Conservation (phyloP, 2,113 vertebrate species). For the Tricholaema leucomelas region DNA sequence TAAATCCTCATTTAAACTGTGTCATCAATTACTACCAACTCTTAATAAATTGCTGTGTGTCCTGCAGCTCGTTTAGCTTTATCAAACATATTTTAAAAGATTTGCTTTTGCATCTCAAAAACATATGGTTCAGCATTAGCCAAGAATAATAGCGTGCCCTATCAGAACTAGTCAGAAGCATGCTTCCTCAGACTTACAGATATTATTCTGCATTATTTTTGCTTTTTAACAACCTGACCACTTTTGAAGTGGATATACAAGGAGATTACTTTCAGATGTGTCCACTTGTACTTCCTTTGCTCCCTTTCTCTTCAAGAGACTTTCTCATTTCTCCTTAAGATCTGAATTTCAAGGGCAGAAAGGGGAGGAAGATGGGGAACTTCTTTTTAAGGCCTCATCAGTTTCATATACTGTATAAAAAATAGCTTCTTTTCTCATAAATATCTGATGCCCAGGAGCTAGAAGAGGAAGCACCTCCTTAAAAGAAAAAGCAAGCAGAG, state of each 20-base stretch:
- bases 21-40: neutral
- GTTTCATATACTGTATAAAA: neutral
- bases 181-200: neutral
- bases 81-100: neutral
- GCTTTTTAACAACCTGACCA: neutral
- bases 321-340: neutral
- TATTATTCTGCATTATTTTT: neutral
- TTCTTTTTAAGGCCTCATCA: neutral
- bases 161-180: neutral
- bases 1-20: neutral
- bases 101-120: neutral
- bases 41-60: neutral
- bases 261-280: neutral
- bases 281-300: neutral
- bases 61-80: neutral
- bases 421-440: neutral
- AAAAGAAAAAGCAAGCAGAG: neutral
- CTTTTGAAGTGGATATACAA: neutral
- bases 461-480: neutral
- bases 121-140: neutral
- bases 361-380: neutral
- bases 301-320: neutral
- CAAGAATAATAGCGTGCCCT: neutral
- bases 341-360: neutral
- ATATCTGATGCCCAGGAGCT: no score